These are phyloP conservation scores for Hydrozoanthus gracilis DNA, from an alignment of 92 coral and sea anemone genomes.

Conservation along the genomic window DNA sequence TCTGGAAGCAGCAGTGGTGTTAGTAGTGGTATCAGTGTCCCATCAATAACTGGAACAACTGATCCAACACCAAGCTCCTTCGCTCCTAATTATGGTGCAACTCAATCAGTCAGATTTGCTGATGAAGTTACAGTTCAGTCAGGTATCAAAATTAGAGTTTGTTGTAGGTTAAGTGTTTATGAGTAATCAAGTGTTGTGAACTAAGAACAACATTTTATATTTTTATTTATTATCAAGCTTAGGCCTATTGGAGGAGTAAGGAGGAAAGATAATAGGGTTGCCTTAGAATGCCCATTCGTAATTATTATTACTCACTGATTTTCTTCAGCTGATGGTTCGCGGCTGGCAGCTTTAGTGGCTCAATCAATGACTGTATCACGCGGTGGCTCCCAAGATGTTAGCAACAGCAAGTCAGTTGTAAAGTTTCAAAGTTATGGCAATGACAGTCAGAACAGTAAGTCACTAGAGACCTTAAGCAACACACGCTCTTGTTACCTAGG, in stretches of 20 bases:
- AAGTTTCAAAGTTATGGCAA: constrained; percentile 69
- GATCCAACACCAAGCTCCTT: constrained; percentile 66
- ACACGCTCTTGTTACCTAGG: too few species aligned
- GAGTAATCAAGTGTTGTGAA: neutral
- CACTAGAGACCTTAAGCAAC: neutral
- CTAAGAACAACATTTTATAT: too few species aligned
- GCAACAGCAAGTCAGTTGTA: constrained; percentile 53
- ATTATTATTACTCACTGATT: too few species aligned
- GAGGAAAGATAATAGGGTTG: too few species aligned
- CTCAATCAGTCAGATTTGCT: constrained; percentile 88
- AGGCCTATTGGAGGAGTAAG: too few species aligned
- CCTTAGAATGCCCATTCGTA: too few species aligned
- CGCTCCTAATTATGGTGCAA: constrained; percentile 59
- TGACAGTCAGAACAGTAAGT: constrained; percentile 87
- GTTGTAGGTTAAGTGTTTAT: neutral
- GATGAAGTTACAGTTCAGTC: constrained; percentile 63
- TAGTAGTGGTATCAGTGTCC: constrained; percentile 67
- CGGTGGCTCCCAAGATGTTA: constrained; percentile 41
- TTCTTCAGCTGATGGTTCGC: constrained; percentile 62
- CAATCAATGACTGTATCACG: constrained; percentile 75
- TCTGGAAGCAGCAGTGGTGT: constrained; percentile 92
- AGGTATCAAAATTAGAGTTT: neutral
- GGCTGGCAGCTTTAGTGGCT: constrained; percentile 78
- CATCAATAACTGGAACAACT: constrained; percentile 56
- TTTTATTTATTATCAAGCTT: too few species aligned